These are phyloP conservation scores for Notechis scutatus DNA, from an alignment of 2,113 vertebrate species.

Conservation along the genomic window DNA sequence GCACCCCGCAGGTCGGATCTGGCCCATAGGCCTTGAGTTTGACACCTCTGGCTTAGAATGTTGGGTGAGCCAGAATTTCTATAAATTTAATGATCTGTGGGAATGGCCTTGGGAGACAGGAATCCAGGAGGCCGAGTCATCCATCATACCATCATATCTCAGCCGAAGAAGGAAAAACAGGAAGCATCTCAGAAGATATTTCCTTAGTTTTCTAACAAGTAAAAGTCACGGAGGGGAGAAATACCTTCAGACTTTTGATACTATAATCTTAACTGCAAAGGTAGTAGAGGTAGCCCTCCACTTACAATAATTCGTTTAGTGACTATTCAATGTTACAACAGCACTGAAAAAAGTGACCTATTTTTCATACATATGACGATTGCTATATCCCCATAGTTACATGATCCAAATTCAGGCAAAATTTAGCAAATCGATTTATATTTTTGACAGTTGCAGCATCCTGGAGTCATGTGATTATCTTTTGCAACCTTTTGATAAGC, in stretches of 20 bases:
- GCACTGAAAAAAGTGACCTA: too few species aligned
- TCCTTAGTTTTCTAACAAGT: background rate
- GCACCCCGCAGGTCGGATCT: rapidly evolving
- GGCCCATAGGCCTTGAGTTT: background rate
- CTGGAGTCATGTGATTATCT: too few species aligned
- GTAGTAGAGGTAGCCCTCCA: background rate
- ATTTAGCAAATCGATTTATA: too few species aligned
- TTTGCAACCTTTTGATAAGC: too few species aligned
- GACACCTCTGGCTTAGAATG: background rate
- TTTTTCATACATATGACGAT: too few species aligned
- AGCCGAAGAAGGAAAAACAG: background rate
- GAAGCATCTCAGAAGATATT: background rate
- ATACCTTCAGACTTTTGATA: background rate
- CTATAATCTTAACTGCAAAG: background rate
- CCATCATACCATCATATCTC: background rate
- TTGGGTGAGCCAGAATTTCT: background rate
- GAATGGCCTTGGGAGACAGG: background rate
- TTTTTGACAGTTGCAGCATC: too few species aligned
- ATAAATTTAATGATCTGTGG: background rate
- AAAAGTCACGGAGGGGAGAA: background rate
- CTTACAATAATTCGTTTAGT: too few species aligned
- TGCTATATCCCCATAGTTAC: too few species aligned
- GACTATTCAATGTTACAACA: too few species aligned
- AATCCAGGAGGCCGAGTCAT: background rate
- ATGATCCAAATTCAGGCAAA: too few species aligned